These are phyloP conservation scores for Lacanobia wlatinum DNA, from an alignment of 2,888 invertebrate genomes.

Conservation along the genomic window DNA sequence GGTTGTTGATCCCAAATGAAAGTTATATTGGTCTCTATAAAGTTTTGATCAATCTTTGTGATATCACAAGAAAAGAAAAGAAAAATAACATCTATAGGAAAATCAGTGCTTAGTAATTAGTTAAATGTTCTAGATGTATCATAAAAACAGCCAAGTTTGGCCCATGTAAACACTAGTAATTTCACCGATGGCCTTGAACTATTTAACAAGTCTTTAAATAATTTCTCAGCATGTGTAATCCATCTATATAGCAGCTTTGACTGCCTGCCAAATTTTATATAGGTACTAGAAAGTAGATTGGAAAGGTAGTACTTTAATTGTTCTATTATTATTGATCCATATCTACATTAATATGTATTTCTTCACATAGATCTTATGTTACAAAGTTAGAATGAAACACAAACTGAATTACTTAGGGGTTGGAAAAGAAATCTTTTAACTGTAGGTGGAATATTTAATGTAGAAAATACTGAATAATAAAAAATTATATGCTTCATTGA, in stretches of 20 bases:
- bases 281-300: slow-evolving; percentile 47
- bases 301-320: slow-evolving; percentile 12
- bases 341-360: background rate
- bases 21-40: background rate
- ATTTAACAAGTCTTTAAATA: slow-evolving; percentile 67
- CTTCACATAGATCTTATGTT: background rate
- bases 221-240: slow-evolving; percentile 44
- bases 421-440: background rate
- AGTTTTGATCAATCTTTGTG: background rate
- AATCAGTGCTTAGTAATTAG: background rate
- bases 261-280: slow-evolving; percentile 68
- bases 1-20: background rate
- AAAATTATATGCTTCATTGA: background rate
- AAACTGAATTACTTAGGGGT: too few species aligned
- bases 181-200: slow-evolving; percentile 71
- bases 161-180: slow-evolving; percentile 57
- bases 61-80: background rate
- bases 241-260: slow-evolving; percentile 67
- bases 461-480: background rate
- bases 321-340: background rate
- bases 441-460: background rate
- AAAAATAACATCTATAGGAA: background rate
- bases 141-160: slow-evolving; percentile 30
- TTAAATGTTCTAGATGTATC: background rate
- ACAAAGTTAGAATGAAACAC: too few species aligned